Percentiles rank a stretch among this genome's conserved stretches.
Evolutionary conservation across 2,113 vertebrate genomes (phyloP).

Genomic region (Pavo muticus): DNA sequence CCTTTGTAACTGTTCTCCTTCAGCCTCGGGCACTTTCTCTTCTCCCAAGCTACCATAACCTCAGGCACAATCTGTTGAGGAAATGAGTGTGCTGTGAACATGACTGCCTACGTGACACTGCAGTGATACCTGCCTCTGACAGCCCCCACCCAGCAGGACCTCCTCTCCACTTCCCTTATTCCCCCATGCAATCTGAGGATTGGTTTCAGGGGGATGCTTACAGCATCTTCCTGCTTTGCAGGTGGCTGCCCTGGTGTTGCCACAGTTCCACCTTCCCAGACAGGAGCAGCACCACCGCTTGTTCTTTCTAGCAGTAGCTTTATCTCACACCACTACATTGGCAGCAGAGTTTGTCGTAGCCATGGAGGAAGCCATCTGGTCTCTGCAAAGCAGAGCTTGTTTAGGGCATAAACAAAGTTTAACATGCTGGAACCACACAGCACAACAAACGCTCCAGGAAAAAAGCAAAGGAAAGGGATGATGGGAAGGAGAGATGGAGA

Average conservation of each 20-base stretch:
- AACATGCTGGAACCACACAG: not conserved
- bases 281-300: not conserved
- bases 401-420: not conserved
- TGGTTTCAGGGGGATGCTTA: not conserved
- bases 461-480: not conserved
- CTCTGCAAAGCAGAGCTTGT: not conserved
- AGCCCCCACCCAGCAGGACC: not conserved
- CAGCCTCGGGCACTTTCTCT: not conserved
- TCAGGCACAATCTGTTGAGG: not conserved
- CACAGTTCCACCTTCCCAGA: not conserved
- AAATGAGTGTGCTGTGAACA: not conserved
- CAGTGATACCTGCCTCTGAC: not conserved
- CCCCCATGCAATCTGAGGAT: not conserved
- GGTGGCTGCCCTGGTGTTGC: not conserved
- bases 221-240: not conserved
- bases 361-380: not conserved
- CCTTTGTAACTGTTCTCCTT: not conserved
- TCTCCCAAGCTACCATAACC: not conserved
- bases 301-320: not conserved
- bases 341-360: not conserved
- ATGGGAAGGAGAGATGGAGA: not conserved
- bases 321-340: accelerated
- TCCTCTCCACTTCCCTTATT: not conserved
- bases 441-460: not conserved
- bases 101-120: not conserved